Percentiles rank a stretch among this genome's conserved stretches.
These are phyloP conservation scores for Epirrhoe tristata DNA, from an alignment of 2,888 invertebrate genomes.

Conservation along the genomic window DNA sequence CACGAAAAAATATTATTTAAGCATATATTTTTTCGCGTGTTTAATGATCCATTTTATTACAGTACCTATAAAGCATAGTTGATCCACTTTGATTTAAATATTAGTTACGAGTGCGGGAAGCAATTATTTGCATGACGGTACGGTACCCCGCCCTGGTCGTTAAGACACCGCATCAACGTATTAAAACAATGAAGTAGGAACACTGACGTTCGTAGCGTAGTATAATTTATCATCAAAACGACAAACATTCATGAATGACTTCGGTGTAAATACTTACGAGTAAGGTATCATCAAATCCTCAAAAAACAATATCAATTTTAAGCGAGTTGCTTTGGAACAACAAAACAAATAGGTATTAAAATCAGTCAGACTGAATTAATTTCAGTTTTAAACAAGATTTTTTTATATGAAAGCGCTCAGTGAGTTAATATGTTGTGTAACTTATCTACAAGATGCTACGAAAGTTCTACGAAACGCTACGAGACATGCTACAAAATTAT, in stretches of 20 bases:
- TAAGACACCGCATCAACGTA: conserved; percentile 68
- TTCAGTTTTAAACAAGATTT: too few relatives aligned
- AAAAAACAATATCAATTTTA: too few relatives aligned
- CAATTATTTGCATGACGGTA: conserved; percentile 61
- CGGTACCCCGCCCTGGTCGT: conserved; percentile 66
- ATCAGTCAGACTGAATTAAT: too few relatives aligned
- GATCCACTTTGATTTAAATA: conserved; percentile 32
- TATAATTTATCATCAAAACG: too few relatives aligned
- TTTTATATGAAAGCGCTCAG: too few relatives aligned
- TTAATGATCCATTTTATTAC: conserved; percentile 35
- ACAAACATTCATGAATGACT: too few relatives aligned
- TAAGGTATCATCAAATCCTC: too few relatives aligned
- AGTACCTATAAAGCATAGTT: conserved; percentile 32
- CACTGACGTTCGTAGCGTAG: too few relatives aligned
- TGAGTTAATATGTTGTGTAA: too few relatives aligned
- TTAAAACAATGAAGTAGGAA: conserved; percentile 56
- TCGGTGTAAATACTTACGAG: too few relatives aligned
- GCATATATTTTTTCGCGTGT: conserved; percentile 42
- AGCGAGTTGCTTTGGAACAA: too few relatives aligned
- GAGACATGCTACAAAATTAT: conserved; percentile 16
- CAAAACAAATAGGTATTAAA: too few relatives aligned
- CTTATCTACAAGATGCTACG: not conserved
- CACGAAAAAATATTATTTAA: conserved; percentile 49
- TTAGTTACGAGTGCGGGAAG: conserved; percentile 38
- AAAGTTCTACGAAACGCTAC: conserved; percentile 24